A percentile compares a stretch with the other conserved stretches of the same genome.
phyloP scores from a whole-genome alignment of 1,140 invertebrate genomes.

The Penaeus indicus region DNA sequence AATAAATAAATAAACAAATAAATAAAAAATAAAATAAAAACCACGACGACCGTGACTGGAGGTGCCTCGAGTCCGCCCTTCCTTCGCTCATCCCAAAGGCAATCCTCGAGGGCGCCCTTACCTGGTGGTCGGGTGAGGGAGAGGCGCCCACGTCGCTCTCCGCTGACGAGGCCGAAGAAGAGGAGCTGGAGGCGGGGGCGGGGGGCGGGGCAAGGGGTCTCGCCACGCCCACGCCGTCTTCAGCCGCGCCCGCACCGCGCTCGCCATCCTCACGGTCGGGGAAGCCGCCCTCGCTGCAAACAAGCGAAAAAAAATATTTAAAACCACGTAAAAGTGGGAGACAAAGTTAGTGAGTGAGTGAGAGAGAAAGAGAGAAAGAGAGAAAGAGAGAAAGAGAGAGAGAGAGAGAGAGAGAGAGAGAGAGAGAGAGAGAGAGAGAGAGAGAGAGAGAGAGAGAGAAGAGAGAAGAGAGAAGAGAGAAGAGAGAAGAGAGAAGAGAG shows the following conservation, averaged over 20 bases:
- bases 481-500: no score
- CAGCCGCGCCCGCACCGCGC: constrained; percentile 8
- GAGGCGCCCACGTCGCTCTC: constrained; percentile 53
- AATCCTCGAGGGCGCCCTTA: background rate
- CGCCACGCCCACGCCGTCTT: constrained; percentile 31
- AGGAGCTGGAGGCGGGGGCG: constrained; percentile 22
- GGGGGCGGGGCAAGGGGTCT: constrained; percentile 31
- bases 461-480: no score
- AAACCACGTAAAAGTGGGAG: background rate
- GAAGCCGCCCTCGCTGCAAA: constrained; percentile 23
- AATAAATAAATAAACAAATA: no score
- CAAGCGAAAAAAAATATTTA: background rate
- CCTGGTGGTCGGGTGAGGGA: constrained; percentile 53
- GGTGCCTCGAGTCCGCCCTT: no score
- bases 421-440: no score
- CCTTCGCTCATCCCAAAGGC: no score
- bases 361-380: no score
- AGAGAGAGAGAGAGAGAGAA: no score
- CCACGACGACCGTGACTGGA: background rate
- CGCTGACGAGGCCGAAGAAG: constrained; percentile 37
- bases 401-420: no score
- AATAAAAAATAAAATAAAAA: background rate
- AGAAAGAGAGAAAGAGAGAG: no score
- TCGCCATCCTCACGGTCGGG: constrained; percentile 31
- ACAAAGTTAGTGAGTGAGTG: background rate